Evolutionary conservation across 2,888 invertebrate genomes (phyloP).

Genomic region (Atrina japonica): DNA sequence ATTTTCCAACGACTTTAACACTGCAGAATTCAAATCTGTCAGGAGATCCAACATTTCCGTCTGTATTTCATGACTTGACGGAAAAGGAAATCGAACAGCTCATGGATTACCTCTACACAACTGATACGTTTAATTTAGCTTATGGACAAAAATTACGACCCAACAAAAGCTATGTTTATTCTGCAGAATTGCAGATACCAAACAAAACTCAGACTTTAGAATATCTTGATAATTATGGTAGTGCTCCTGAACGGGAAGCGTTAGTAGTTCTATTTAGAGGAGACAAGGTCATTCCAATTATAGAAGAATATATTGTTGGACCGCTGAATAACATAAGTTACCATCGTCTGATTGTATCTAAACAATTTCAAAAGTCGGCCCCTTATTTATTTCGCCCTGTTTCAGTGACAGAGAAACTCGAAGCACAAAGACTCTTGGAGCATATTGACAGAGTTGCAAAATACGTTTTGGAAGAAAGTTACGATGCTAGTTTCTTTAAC

Average conservation of each 20-base stretch:
- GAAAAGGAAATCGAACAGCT: constrained; percentile 57
- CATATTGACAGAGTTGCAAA: constrained; percentile 24
- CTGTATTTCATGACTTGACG: constrained; percentile 66
- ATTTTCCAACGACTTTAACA: too few relatives aligned
- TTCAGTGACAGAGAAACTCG: constrained; percentile 56
- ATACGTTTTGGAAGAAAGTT: constrained; percentile 63
- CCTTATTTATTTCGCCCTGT: constrained; percentile 49
- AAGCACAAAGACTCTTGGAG: constrained; percentile 54
- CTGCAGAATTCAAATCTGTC: not conserved
- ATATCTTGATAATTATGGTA: constrained; percentile 49
- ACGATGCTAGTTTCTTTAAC: constrained; percentile 58
- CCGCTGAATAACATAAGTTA: constrained; percentile 48
- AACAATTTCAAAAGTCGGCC: constrained; percentile 27
- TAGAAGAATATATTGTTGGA: constrained; percentile 73
- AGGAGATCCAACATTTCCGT: constrained; percentile 11
- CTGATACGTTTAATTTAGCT: constrained; percentile 47
- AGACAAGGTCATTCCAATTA: constrained; percentile 57
- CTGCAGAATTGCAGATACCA: constrained; percentile 62
- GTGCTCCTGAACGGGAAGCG: constrained; percentile 59
- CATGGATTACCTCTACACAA: constrained; percentile 52
- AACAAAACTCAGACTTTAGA: constrained; percentile 59
- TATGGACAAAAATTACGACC: constrained; percentile 42
- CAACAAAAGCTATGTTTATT: constrained; percentile 63
- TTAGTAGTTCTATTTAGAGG: constrained; percentile 66
- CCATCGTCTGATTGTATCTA: constrained; percentile 26